phyloP scores from a whole-genome alignment of 2,797 vertebrate genomes.

The Hybognathus amarus region DNA sequence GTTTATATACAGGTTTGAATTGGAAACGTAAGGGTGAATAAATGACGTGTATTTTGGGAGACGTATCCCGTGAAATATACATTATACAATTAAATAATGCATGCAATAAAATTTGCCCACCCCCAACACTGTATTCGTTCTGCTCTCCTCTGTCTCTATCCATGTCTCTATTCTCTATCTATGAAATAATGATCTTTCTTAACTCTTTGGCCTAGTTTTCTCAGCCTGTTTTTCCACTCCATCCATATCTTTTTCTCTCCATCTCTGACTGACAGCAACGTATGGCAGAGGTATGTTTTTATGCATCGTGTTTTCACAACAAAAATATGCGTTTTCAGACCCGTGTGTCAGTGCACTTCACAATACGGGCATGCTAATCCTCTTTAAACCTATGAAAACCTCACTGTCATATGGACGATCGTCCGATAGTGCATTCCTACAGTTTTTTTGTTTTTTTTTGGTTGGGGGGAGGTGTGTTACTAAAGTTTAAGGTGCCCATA shows the following conservation, averaged over 20 bases:
- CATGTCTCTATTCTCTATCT: neutral
- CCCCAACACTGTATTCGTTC: neutral
- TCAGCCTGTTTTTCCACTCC: slow-evolving; percentile 43
- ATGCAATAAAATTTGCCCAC: too few species aligned
- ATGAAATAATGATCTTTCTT: neutral
- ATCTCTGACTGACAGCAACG: slow-evolving; percentile 63
- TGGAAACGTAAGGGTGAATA: neutral
- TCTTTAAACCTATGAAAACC: slow-evolving; percentile 72
- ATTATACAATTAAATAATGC: neutral
- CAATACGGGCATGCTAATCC: slow-evolving; percentile 73
- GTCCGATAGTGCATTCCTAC: slow-evolving; percentile 18
- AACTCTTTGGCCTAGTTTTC: slow-evolving; percentile 12
- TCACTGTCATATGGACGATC: slow-evolving; percentile 61
- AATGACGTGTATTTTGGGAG: neutral
- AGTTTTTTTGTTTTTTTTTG: slow-evolving; percentile 31
- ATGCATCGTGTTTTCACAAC: slow-evolving; percentile 55
- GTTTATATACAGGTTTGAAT: neutral
- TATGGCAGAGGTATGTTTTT: slow-evolving; percentile 55
- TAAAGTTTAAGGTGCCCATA: neutral
- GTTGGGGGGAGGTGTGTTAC: too few species aligned
- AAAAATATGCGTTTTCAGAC: slow-evolving; percentile 59
- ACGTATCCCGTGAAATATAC: neutral
- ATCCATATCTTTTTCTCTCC: slow-evolving; percentile 29
- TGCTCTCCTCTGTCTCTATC: neutral
- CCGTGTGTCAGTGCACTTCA: slow-evolving; percentile 57